Evolutionary conservation across 2,113 vertebrate species (phyloP), one percentile per base, ranked within the genome.

Genomic region (Synodontis membranacea): DNA sequence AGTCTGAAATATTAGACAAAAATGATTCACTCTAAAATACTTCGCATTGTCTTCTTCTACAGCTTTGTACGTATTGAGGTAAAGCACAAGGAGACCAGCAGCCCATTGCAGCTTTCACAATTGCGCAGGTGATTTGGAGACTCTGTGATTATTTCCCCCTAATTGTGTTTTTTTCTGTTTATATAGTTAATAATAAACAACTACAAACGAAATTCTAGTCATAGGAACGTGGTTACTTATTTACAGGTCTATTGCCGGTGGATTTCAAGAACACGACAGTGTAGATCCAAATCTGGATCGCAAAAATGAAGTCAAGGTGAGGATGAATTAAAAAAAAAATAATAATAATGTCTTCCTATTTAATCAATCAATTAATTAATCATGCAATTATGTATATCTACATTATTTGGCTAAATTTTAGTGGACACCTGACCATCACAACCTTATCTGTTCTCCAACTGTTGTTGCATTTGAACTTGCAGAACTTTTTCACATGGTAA

Each of bases 281-380:
- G 89, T 96, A 90, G 15, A 94, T 85, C 19, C 25, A 37, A 92
- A 91, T 62, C 92, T 90, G 70, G 39, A 31, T 19, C 54, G 34
- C 34, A 93, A 96, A 78, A 6, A 0, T n/a, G 34, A 1, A 0
- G 87, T 96, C 89, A 0, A 85, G 95, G 96, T 97, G 94, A 91
- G 94, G 0, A 58, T 70, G 17, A 70, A 70, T 70, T 17, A 28
- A 7, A 44, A 52, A 58, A 50, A 50, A 31, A 64, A 37, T 8
- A 39, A 74, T 10, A 74, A 0, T 44, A 28, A 25, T 44, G 23
- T 74, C 39, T 74, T 25, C 39, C 37, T 72, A 2, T 70, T 70
- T 39, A 34, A 34, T 64, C n/a, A 3, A 31, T 17, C 15, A 37
- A 21, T 68, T 37, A 64, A 64, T 14, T 31, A 3, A 64, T 60